A percentile compares a stretch with the other conserved stretches of the same genome.
Evolutionary conservation across 2,888 invertebrate species (phyloP).

Genomic region (Brachylomia viminalis): DNA sequence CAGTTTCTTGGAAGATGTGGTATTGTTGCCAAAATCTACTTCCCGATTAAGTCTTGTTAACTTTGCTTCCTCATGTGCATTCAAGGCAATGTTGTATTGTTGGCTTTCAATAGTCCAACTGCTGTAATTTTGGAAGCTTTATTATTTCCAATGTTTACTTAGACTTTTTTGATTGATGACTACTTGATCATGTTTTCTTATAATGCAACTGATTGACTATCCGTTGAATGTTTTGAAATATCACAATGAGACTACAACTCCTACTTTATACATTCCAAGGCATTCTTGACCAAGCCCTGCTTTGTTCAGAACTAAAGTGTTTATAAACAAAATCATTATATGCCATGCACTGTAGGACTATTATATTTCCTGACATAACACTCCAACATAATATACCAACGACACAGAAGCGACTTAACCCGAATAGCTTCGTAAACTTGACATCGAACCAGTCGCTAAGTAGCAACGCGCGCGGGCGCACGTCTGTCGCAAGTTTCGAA

Average conservation of each 20-base stretch:
- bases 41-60: background rate
- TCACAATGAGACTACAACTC: background rate
- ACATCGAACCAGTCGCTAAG: slow-evolving; percentile 65
- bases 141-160: background rate
- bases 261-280: background rate
- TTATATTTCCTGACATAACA: slow-evolving; percentile 61
- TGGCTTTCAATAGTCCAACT: background rate
- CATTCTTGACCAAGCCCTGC: slow-evolving; percentile 1
- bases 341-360: slow-evolving; percentile 38
- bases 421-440: slow-evolving; percentile 68
- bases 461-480: slow-evolving; percentile 63
- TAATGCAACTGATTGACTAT: background rate
- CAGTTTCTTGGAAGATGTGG: background rate
- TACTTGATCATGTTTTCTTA: background rate
- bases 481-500: slow-evolving; percentile 41
- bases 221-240: background rate
- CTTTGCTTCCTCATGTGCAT: background rate
- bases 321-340: slow-evolving; percentile 48
- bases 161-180: background rate
- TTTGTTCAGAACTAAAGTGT: slow-evolving; percentile 1
- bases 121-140: background rate
- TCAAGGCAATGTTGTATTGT: background rate
- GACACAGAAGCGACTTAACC: slow-evolving; percentile 61
- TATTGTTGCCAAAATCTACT: background rate
- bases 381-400: slow-evolving; percentile 43